These are phyloP conservation scores for Eupithecia inturbata DNA, from an alignment of 2,888 invertebrate genomes.

Conservation along the genomic window DNA sequence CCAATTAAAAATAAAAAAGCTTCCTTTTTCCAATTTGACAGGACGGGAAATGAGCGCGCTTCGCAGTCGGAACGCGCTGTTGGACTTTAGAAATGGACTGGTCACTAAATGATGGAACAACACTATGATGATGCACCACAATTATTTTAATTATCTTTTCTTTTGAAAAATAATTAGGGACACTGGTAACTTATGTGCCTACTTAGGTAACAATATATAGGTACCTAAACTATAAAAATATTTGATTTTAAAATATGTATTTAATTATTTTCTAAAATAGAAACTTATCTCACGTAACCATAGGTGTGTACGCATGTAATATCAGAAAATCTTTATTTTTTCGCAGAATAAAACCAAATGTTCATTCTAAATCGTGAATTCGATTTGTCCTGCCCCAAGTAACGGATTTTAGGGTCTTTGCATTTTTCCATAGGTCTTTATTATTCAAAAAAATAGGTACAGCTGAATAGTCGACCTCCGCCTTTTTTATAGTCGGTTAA, in stretches of 20 bases:
- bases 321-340: background rate
- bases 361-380: constrained; percentile 11
- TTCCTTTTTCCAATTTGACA: constrained; percentile 58
- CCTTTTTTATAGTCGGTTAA: no score
- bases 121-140: no score
- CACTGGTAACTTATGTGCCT: no score
- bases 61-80: constrained; percentile 35
- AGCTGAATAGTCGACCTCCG: no score
- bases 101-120: background rate
- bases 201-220: background rate
- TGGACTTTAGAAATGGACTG: background rate
- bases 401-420: background rate
- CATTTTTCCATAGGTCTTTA: background rate
- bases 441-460: no score
- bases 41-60: constrained; percentile 56
- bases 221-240: background rate
- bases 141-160: background rate
- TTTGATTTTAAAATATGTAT: background rate
- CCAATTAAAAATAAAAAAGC: constrained; percentile 74
- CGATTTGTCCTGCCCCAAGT: constrained; percentile 4
- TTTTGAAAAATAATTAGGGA: no score
- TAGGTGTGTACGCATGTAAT: background rate
- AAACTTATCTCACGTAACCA: background rate
- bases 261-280: background rate
- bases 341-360: background rate